Evolutionary conservation across 2,797 vertebrate species (phyloP).

Genomic region (Atherinosoma microstoma): DNA sequence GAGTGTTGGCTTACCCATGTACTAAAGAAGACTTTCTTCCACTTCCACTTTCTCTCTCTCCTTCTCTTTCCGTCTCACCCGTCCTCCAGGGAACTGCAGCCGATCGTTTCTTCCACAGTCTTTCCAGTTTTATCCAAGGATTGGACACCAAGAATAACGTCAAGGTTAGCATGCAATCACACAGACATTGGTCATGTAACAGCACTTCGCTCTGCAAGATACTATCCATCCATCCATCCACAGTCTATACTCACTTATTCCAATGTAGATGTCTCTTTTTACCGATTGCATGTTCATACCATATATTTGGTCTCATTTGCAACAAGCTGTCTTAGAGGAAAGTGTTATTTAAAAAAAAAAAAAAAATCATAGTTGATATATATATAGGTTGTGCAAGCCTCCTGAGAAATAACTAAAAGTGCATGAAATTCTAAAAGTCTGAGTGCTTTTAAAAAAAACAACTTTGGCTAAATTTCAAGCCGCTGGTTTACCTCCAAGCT

Average conservation of each 20-base stretch:
- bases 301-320: neutral
- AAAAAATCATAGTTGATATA: neutral
- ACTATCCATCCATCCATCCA: neutral
- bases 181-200: conserved; percentile 2
- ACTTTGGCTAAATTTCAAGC: neutral
- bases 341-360: too few species aligned
- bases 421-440: too few species aligned
- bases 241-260: too few species aligned
- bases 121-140: conserved; percentile 90
- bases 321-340: neutral
- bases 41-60: conserved; percentile 2
- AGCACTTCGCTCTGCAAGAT: conserved; percentile 9
- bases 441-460: neutral
- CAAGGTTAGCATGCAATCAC: conserved; percentile 84
- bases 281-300: neutral
- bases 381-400: neutral
- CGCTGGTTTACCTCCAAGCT: neutral
- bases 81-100: conserved; percentile 88
- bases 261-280: neutral
- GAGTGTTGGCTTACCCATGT: conserved; percentile 1
- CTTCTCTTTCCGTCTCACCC: neutral
- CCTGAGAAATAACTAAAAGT: neutral
- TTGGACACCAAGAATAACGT: conserved; percentile 94
- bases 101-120: conserved; percentile 91
- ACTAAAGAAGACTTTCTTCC: conserved; percentile 16